phyloP scores from a whole-genome alignment of 2,888 invertebrate species.

The Junonia oenone region DNA sequence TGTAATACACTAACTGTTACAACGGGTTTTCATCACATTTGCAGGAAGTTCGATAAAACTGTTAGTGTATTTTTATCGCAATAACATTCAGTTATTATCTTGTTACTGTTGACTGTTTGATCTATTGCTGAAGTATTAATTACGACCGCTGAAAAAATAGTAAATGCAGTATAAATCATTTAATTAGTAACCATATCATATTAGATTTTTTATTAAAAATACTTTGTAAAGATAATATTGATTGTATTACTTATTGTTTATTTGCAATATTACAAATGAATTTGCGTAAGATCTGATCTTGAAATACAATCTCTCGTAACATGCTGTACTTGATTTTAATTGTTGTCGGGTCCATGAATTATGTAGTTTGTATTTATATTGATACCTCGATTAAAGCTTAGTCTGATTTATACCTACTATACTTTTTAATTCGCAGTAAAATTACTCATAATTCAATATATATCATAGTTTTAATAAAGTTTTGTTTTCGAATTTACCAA shows the following conservation, averaged over 20 bases:
- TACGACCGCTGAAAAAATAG: no score
- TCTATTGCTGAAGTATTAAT: no score
- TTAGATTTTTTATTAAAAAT: no score
- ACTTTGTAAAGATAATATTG: no score
- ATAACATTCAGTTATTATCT: background rate
- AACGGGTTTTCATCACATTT: background rate
- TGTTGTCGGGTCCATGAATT: background rate
- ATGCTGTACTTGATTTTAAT: background rate
- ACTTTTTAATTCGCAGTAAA: background rate
- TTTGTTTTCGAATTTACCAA: no score
- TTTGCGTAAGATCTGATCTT: slow-evolving; percentile 1
- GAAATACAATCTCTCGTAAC: background rate
- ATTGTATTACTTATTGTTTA: background rate
- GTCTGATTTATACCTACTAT: background rate
- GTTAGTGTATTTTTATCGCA: background rate
- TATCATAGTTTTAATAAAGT: no score
- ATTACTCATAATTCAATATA: no score
- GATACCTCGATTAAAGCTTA: background rate
- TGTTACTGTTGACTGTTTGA: background rate
- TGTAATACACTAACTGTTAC: background rate
- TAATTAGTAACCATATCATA: no score
- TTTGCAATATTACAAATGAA: background rate
- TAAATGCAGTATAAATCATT: no score
- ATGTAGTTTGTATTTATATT: background rate
- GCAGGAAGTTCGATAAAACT: background rate